Percentiles rank a stretch among this genome's conserved stretches.
Evolutionary conservation across 2,797 vertebrate species (phyloP).

Genomic region (Picus viridis): DNA sequence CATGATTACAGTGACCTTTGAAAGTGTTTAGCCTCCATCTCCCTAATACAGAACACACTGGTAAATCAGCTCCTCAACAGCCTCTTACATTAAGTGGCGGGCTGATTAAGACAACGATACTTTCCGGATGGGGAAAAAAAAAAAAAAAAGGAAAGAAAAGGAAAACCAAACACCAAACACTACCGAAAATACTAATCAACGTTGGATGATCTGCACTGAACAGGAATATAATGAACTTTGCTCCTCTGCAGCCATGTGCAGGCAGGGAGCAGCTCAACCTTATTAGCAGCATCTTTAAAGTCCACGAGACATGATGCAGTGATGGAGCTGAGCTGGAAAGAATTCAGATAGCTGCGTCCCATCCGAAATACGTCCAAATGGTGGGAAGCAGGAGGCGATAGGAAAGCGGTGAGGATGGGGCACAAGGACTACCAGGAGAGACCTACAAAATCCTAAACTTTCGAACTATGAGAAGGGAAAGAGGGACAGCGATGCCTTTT

Average conservation of each 20-base stretch:
- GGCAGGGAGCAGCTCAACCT: slow-evolving; percentile 73
- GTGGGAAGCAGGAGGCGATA: not conserved
- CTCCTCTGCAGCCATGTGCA: slow-evolving; percentile 68
- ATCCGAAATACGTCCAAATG: slow-evolving; percentile 32
- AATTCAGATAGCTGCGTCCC: slow-evolving; percentile 79
- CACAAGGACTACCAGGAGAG: not conserved
- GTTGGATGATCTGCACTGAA: not conserved
- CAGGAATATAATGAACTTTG: slow-evolving; percentile 80
- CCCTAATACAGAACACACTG: slow-evolving; percentile 50
- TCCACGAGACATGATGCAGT: slow-evolving; percentile 87
- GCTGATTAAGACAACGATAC: slow-evolving; percentile 40
- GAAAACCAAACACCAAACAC: not conserved
- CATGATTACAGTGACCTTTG: slow-evolving; percentile 76
- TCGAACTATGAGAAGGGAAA: not conserved
- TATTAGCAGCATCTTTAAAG: slow-evolving; percentile 84
- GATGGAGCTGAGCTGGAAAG: slow-evolving; percentile 78
- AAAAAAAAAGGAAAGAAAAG: too few species aligned
- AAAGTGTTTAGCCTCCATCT: slow-evolving; percentile 66
- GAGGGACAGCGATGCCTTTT: not conserved
- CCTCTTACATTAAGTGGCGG: slow-evolving; percentile 42
- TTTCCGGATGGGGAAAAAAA: not conserved
- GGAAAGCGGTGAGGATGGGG: not conserved
- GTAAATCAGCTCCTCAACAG: slow-evolving; percentile 58
- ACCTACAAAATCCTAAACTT: slow-evolving; percentile 57
- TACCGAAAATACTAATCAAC: not conserved